Base-by-base conservation (phyloP, 2,888 invertebrate genomes). In the Hydraecia micacea region DNA sequence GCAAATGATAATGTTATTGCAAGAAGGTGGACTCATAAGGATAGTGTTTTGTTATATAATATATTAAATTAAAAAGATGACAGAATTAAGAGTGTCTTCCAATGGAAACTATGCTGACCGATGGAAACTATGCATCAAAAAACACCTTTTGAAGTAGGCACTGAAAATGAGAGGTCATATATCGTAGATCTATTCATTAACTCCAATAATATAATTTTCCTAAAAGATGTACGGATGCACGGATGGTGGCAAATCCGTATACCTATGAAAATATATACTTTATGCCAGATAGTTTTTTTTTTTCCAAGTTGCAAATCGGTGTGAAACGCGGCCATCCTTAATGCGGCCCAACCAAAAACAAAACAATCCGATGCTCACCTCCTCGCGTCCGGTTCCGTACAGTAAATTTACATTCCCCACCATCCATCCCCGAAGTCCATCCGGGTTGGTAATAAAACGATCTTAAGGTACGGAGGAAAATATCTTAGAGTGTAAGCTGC, bases 331-430 rank as follows among this genome's bases (percentile, higher is more conserved):
- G 86, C 90, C 93, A 84, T 89, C 87, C 91, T 93, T 95, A 95
- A 95, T 94, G 94, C 95, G 93, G 93, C 90, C 92, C 93, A 91
- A 92, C 93, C 95, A 94, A 95, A 96, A 96, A 96, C 96, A 96
- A 96, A 96, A 96, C 96, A 96, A 96, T 96, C 95, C 95, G 94
- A 95, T 94, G 95, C 94, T 95, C 95, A 95, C 96, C 95, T 95
- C 95, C 94, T 93, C 91, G 94, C 95, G 96, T 96, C 96, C 96
- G 96, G 96, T 95, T 94, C 94, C 94, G 94, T 94, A 95, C 94
- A 95, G 93, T 96, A 96, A 96, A 96, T 96, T 96, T 96, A 96
- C 96, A 96, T 96, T 95, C 96, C 94, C 95, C 93, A 94, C 95
- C 95, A 96, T 97, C 95, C 95, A 96, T 97, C 96, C 95, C 95